Conservation (phyloP, 1,140 invertebrate genomes). For the Drosophila sucinea region DNA sequence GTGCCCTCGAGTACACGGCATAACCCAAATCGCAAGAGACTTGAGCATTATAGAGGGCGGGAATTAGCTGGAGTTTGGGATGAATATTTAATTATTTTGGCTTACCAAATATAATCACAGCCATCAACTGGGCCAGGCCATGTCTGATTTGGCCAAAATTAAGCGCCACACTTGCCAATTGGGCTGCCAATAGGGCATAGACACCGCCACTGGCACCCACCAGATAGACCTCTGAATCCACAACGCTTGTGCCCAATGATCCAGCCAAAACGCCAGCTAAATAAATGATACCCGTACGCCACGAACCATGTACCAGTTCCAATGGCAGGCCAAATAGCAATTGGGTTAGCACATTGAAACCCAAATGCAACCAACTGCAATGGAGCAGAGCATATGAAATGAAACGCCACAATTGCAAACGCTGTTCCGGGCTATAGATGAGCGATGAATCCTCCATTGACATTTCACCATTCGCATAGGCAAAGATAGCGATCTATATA, state of each 20-base stretch:
- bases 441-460: conserved; percentile 94
- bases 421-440: conserved; percentile 96
- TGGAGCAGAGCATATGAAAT: conserved; percentile 97
- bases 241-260: conserved; percentile 95
- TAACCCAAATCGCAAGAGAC: conserved; percentile 96
- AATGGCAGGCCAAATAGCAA: conserved; percentile 94
- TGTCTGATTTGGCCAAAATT: conserved; percentile 99
- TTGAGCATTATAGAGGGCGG: conserved; percentile 77
- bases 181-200: conserved; percentile 96
- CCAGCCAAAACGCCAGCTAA: conserved; percentile 96
- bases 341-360: conserved; percentile 97
- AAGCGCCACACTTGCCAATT: conserved; percentile 95
- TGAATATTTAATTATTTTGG: conserved; percentile 48
- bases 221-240: conserved; percentile 96
- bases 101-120: conserved; percentile 95
- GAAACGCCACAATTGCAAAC: conserved; percentile 96
- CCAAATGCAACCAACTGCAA: conserved; percentile 97
- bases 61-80: not conserved
- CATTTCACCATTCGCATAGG: conserved; percentile 90
- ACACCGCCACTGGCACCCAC: conserved; percentile 97
- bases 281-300: conserved; percentile 94
- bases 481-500: conserved; percentile 94
- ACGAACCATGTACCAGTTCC: conserved; percentile 97
- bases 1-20: conserved; percentile 95
- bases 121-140: conserved; percentile 93